These are phyloP conservation scores for Cerastis leucographa DNA, from an alignment of 2,888 invertebrate species.

Conservation along the genomic window DNA sequence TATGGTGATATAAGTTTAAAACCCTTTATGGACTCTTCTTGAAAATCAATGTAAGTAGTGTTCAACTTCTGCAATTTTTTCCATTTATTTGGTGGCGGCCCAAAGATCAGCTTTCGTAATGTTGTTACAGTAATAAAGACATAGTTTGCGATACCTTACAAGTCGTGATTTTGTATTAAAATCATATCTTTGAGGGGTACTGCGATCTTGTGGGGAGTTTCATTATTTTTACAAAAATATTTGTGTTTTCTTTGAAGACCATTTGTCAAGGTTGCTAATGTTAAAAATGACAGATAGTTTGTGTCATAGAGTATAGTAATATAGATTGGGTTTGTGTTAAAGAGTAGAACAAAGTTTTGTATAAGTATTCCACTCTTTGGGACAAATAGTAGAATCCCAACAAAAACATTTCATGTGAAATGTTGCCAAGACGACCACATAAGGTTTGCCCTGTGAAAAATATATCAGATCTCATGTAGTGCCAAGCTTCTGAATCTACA, in stretches of 20 bases:
- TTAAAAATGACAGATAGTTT: not conserved
- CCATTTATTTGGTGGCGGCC: not conserved
- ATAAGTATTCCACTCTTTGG: no score
- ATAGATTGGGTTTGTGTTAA: not conserved
- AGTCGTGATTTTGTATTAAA: not conserved
- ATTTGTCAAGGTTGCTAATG: not conserved
- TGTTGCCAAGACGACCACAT: no score
- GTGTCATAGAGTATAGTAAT: not conserved
- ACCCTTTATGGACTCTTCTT: not conserved
- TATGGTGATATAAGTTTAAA: not conserved
- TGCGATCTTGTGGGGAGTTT: not conserved
- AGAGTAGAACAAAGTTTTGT: not conserved
- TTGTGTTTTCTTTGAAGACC: not conserved
- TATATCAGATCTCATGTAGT: no score
- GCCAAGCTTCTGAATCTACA: no score
- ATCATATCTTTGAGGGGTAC: not conserved
- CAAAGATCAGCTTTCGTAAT: not conserved
- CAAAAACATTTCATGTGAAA: no score
- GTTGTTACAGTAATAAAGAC: not conserved
- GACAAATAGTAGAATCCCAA: no score
- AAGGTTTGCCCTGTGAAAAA: no score
- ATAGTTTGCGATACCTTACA: constrained; percentile 27
- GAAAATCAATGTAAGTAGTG: not conserved
- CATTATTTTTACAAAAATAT: constrained; percentile 11
- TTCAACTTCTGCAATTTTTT: not conserved